Base-by-base conservation (phyloP, 2,797 vertebrate genomes). In the Lycodopsis pacificus region DNA sequence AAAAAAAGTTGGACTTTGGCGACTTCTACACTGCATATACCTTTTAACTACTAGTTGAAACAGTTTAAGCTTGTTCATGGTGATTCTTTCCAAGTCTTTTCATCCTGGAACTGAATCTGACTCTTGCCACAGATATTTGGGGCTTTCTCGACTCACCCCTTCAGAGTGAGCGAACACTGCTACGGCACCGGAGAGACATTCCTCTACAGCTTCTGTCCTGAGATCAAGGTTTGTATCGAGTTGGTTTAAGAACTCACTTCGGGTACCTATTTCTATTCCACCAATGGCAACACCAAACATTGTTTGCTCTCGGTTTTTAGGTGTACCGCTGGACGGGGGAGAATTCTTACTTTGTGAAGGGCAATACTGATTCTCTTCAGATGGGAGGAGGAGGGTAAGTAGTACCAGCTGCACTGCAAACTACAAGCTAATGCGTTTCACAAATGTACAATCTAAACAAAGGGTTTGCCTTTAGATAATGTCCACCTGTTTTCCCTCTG, bases 101-200 rank as follows among this genome's bases (percentile, higher is more conserved):
- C 0, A 51, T 51, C 30, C 10, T 30, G 34, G 19, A 63, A 61
- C 42, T 44, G 22, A 73, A 40, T 69, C 11, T 13, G 4, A 22
- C 19, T 82, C 9, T 67, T 38, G 0, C 54, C 22, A 36, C 79
- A 99, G 97, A 92, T 99, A 85, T 99, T 99, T 88, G 98, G 98
- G 72, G 97, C 96, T 0, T 98, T 99, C 75, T 97, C 98, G 13
- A 99, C 97, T 27, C 96, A 99, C 89, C 97, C 98, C n/a, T 99
- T 99, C 93, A 96, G 93, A 94, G 94, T 99, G 89, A 99, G 97
- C 75, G 98, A 99, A 78, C 96, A 99, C 91, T 99, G 97, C 88
- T 99, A 98, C 22, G 98, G 98, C 85, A 99, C 98, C 19, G 98
- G 98, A 71, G 98, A 99, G 91, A 99, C 98, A 1, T 99, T 99